Base-by-base conservation (phyloP, 2,888 invertebrate species). In the Phengaris arion region DNA sequence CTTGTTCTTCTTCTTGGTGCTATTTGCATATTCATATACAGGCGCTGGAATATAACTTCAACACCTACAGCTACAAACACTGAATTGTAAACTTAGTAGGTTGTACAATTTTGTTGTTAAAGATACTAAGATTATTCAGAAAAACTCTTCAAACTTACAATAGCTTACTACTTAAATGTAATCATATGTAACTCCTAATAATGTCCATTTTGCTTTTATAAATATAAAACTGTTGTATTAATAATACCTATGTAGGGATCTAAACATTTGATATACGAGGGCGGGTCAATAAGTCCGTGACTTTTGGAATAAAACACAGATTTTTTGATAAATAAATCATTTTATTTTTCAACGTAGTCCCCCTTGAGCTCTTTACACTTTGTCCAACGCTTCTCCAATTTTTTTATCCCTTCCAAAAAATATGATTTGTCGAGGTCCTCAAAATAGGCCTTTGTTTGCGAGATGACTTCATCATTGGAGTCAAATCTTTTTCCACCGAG, bases 1-100 rank as follows among this genome's bases (percentile, higher is more conserved):
- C 87, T 92, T 46, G 93, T 90, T 59, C 83, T 93, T n/a, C 84
- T 93, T 57, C 83, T 92, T 55, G 92, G 92, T 73, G 91, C 88
- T n/a, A 82, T 92, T 77, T 89, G 87, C 46, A 90, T 93, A 81
- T 93, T 93, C 78, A 85, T 93, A 76, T 93, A 91, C 82, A 85
- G 93, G 77, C 92, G 93, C 79, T 93, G 91, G 92, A 90, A 86
- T 82, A 85, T 81, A 52, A 77, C 86, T 75, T 78, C 84, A 35
- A 78, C 86, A 76, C 78, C 84, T 22, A 78, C 84, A 74, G 81
- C 87, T 72, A 52, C 72, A 77, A 90, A 91, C 77, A 81, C 88
- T 69, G 88, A 91, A 77, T 81, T 90, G 80, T 91, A 78, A 78
- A 77, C 76, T 35, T 2, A 35, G 64, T 51, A 51, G 9, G 46